Evolutionary conservation across 2,888 invertebrate species (phyloP).

Genomic region (Balanococcus diminutus): DNA sequence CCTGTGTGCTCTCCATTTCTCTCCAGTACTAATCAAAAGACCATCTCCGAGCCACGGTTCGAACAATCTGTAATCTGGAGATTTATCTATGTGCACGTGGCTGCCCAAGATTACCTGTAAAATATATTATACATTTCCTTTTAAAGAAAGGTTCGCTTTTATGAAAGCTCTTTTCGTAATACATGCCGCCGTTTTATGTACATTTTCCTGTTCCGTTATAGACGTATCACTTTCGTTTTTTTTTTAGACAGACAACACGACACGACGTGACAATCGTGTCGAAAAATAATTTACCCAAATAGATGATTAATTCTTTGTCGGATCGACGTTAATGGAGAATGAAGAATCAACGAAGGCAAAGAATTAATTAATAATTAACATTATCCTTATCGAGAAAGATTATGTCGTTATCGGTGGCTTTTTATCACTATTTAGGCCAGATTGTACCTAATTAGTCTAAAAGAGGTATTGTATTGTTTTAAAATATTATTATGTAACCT

Average conservation of each 20-base stretch:
- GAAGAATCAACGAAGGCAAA: background rate
- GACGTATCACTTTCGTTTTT: background rate
- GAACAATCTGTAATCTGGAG: conserved; percentile 61
- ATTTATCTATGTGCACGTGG: conserved; percentile 61
- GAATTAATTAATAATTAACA: conserved; percentile 6
- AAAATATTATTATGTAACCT: background rate
- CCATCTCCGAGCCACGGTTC: conserved; percentile 63
- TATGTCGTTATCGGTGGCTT: background rate
- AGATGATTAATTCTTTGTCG: background rate
- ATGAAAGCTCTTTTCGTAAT: background rate
- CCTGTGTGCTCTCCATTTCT: conserved; percentile 84
- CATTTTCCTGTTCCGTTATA: background rate
- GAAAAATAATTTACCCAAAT: conserved; percentile 11
- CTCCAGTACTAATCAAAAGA: conserved; percentile 64
- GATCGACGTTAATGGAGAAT: background rate
- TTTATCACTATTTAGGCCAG: background rate
- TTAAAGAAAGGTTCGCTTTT: background rate
- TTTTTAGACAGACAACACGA: background rate
- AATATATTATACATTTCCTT: background rate
- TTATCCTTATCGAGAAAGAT: conserved; percentile 4
- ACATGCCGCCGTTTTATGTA: background rate
- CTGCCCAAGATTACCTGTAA: conserved; percentile 61
- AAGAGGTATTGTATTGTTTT: background rate
- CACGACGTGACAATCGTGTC: background rate
- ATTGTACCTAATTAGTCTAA: background rate